Base-by-base conservation (phyloP, 2,888 invertebrate species). In the Drosophila trichaetosa region DNA sequence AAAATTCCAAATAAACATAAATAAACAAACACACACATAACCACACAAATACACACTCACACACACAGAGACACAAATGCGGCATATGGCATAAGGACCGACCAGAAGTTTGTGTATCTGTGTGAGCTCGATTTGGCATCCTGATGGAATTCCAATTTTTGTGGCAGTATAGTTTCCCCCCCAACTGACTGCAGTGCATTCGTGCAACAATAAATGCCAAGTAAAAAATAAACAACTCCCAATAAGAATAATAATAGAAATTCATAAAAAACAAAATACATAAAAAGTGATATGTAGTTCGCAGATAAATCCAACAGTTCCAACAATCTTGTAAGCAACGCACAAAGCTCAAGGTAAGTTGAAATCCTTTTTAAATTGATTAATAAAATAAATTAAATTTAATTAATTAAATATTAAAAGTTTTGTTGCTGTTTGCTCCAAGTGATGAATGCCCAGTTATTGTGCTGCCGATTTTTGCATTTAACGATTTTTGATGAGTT, bases 401-500 rank as follows among this genome's bases (percentile, higher is more conserved):
- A 16, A 46, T 8, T 46, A 46, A 46, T 46, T 27, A 24, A 24
- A 46, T 24, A 7, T 18, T 21, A 21, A 33, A 53, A 18, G 33
- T 34, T 21, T 24, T 34, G 18, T 24, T 24, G 53, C 24, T 18
- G 24, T 34, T 46, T 24, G 24, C 16, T 24, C 42, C 52, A 16
- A 31, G 46, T 68, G 59, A 48, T 49, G 3, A 53, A 36, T 51
- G 49, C 27, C 49, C 59, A 53, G 49, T 69, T 76, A 51, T 72
- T 72, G 24, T 76, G 73, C 54, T 79, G 70, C 75, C 83, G 63
- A 72, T 80, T 85, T 85, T 81, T 69, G 83, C 80, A 81, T 82
- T 80, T 81, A 81, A 84, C 86, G 87, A 87, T 90, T 91, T 91
- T 82, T 91, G 91, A 91, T 87, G 90, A 82, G 81, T 77, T 85